Conservation (phyloP, 1,140 invertebrate genomes). For the Drosophila albomicans region DNA sequence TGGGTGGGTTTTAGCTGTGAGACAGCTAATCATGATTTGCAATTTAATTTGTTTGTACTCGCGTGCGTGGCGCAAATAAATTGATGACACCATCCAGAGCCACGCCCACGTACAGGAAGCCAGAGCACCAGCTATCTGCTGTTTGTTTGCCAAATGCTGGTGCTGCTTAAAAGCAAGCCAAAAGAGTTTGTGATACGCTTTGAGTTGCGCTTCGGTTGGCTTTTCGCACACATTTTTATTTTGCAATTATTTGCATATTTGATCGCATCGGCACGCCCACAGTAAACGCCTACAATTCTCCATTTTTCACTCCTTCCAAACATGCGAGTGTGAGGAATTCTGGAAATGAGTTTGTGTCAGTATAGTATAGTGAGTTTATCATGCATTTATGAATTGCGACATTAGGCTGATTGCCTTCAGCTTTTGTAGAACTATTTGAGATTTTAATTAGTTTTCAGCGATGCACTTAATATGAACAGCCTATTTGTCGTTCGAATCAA, state of each 20-base stretch:
- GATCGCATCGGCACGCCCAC: constrained; percentile 58
- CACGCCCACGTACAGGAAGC: constrained; percentile 4
- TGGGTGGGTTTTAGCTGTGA: constrained; percentile 20
- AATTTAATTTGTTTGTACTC: constrained; percentile 79
- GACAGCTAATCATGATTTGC: constrained; percentile 78
- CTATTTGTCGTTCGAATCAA: no score
- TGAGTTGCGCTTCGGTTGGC: constrained; percentile 32
- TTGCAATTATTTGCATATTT: constrained; percentile 74
- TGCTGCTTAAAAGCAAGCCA: constrained; percentile 33
- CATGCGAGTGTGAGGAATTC: constrained; percentile 4
- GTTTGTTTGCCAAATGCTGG: constrained; percentile 33
- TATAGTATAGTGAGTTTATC: no score
- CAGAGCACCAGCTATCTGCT: constrained; percentile 9
- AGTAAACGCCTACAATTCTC: constrained; percentile 12
- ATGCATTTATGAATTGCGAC: no score
- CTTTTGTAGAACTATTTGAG: no score
- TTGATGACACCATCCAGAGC: constrained; percentile 57
- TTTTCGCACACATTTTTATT: constrained; percentile 56
- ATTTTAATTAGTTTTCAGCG: no score
- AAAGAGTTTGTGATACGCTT: constrained; percentile 38
- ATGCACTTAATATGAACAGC: no score
- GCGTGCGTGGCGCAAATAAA: constrained; percentile 78
- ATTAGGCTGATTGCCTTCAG: no score
- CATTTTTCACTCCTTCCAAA: background rate
- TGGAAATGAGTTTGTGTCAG: background rate